Conservation (phyloP, 92 coral and sea anemone genomes). For the Zoanthus gigantus region DNA sequence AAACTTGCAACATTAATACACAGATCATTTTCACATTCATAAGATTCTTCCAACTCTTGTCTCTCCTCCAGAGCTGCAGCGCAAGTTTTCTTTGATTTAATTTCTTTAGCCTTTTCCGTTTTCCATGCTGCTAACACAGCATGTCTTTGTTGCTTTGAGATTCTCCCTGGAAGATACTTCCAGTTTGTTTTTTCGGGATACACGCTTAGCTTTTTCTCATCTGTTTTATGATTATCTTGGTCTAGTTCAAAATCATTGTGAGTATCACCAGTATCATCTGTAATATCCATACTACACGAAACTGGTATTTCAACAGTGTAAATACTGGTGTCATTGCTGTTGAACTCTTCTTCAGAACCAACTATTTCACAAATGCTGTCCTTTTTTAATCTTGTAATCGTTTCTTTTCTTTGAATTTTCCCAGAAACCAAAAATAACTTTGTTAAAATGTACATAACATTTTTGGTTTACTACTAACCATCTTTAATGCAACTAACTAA, state of each 20-base stretch:
- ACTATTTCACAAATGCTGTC: not conserved
- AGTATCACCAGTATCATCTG: not conserved
- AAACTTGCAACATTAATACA: slow-evolving; percentile 35
- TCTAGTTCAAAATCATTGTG: not conserved
- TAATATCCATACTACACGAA: not conserved
- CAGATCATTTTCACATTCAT: not conserved
- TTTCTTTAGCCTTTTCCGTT: not conserved
- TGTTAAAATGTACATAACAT: not conserved
- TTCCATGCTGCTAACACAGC: slow-evolving; percentile 24
- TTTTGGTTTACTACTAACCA: not conserved
- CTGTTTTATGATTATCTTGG: not conserved
- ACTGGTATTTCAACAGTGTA: slow-evolving; percentile 32
- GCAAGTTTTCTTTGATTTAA: not conserved
- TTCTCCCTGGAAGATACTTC: slow-evolving; percentile 19
- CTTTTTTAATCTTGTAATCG: slow-evolving; percentile 18
- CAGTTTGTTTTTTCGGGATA: not conserved
- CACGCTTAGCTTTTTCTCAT: not conserved
- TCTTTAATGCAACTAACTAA: too few relatives aligned
- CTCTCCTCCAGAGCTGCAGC: slow-evolving; percentile 7
- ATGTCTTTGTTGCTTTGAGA: slow-evolving; percentile 27
- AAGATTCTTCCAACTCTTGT: not conserved
- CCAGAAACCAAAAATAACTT: not conserved
- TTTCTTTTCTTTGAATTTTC: slow-evolving; percentile 26
- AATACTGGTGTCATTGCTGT: not conserved
- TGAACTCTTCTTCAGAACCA: slow-evolving; percentile 23